phyloP scores from a whole-genome alignment of 2,113 vertebrate species.

The Hippopotamus amphibius region DNA sequence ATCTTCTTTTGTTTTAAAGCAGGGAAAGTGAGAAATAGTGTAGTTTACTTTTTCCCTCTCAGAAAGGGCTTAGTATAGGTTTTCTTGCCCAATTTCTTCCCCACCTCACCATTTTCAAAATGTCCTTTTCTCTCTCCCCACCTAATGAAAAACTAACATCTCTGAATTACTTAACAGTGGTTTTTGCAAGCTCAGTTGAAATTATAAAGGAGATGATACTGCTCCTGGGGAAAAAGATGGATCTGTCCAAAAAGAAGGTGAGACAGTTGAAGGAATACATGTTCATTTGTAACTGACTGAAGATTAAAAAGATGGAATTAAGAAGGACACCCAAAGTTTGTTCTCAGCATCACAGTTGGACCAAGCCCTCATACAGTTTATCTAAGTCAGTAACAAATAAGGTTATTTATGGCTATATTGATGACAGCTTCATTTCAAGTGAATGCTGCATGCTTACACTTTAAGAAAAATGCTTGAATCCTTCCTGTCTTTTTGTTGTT shows the following conservation, averaged over 20 bases:
- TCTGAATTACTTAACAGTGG: constrained; percentile 16
- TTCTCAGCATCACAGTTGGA: background rate
- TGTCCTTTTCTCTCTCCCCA: background rate
- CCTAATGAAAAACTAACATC: background rate
- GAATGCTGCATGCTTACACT: background rate
- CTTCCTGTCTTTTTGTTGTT: background rate
- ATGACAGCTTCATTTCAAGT: constrained; percentile 36
- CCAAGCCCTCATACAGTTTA: background rate
- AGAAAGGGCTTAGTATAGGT: background rate
- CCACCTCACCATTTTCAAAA: background rate
- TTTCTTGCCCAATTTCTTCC: background rate
- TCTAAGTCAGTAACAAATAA: constrained; percentile 31
- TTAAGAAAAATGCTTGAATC: constrained; percentile 19
- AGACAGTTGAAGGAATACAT: background rate
- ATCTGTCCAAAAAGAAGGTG: background rate
- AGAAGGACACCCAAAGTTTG: constrained; percentile 7
- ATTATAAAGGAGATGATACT: constrained; percentile 34
- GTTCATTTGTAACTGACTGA: constrained; percentile 29
- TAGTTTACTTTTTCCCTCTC: background rate
- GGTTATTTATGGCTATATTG: background rate
- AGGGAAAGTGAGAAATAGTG: background rate
- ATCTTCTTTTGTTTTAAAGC: constrained; percentile 14
- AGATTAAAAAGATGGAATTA: background rate
- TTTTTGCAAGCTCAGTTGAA: constrained; percentile 67
- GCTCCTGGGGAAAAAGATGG: background rate